Base-by-base conservation (phyloP, 2,113 vertebrate species). In the Panurus biarmicus region DNA sequence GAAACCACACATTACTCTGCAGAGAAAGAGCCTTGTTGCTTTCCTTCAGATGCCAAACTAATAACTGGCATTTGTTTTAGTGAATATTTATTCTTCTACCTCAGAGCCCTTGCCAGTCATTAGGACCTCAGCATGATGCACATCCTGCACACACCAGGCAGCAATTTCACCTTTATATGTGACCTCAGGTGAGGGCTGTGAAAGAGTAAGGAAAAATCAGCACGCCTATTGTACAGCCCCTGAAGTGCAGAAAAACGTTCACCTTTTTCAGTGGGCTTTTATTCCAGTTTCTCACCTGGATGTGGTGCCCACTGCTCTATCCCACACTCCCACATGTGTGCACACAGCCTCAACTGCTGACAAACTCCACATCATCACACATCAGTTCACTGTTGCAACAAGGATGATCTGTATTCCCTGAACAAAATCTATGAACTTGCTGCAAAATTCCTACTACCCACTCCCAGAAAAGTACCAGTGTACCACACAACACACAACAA, bases 311-410 rank as follows among this genome's bases (percentile, higher is more conserved):
- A 18, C 11, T 16, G 19, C 18, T 36, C 19, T 42, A 15, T 6
- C 22, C 13, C 67, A 70, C n/a, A 25, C 40, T 72, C 66, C n/a
- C 51, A 33, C 0, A 0, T 42, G 26, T 24, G 4, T 5, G 2
- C n/a, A 36, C 7, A 9, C 12, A 48, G 22, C 24, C 51, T 71
- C n/a, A 33, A 17, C 71, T 72, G 58, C 71, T 90, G 72, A 44
- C 8, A 5, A n/a, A 12, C 36, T 91, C 71, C 58, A 58, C 31
- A 23, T 13, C 48, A 35, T 29, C 36, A 53, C 38, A 35, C 40
- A 53, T 11, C 51, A 42, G 12, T 33, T 62, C 24, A 13, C 28
- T 48, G 33, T 13, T 70, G 35, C 60, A 50, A 14, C 56, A 11
- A 31, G 58, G 38, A 35, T 44, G 24, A 40, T 47, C 40, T 50